phyloP scores from a whole-genome alignment of 2,797 vertebrate species.

The Mustela erminea region DNA sequence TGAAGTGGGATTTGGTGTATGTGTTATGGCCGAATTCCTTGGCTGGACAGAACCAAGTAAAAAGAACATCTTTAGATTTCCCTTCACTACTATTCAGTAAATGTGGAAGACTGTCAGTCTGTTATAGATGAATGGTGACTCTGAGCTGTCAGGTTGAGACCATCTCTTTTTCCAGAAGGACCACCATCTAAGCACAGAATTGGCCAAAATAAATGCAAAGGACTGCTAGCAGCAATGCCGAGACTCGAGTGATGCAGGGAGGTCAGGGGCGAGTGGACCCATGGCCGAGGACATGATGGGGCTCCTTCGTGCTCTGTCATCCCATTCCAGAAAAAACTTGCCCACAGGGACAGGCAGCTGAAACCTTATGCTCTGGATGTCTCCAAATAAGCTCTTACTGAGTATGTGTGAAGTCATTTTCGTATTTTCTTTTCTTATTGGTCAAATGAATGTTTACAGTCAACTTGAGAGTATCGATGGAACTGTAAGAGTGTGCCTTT shows the following conservation, averaged over 20 bases:
- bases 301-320: not conserved
- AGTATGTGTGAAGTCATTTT: not conserved
- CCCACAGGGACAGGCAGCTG: not conserved
- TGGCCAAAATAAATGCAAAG: not conserved
- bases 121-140: slow-evolving; percentile 31
- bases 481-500: not conserved
- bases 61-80: not conserved
- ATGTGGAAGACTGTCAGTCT: not conserved
- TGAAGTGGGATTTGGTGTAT: not conserved
- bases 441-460: not conserved
- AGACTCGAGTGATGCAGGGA: not conserved
- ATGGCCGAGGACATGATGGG: fast-evolving
- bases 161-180: not conserved
- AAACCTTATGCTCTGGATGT: not conserved
- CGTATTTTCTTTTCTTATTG: not conserved
- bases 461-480: not conserved
- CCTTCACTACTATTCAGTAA: not conserved
- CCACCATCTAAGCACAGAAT: not conserved
- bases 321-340: not conserved
- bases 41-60: not conserved
- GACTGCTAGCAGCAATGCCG: fast-evolving
- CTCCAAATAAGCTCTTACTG: not conserved
- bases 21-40: not conserved
- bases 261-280: not conserved
- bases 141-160: not conserved